These are phyloP conservation scores for Rotaria magnacalcarata DNA, from an alignment of 2,888 invertebrate genomes.

Conservation along the genomic window DNA sequence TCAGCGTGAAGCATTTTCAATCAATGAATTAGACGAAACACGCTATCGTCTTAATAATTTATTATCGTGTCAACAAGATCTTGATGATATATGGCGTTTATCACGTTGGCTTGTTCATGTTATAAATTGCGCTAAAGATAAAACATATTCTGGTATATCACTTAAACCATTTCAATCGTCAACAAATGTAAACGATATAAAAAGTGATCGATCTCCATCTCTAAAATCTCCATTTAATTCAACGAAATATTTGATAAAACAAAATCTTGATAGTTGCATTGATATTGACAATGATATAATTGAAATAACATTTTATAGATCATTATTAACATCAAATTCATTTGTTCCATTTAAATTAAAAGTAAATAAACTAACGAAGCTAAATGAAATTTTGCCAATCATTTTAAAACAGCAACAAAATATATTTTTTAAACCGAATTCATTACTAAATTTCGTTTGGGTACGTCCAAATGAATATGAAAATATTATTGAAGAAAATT, in stretches of 20 bases:
- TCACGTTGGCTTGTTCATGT: conserved; percentile 93
- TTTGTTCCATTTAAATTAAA: background rate
- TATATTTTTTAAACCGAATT: background rate
- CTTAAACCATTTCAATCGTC: background rate
- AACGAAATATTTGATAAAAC: background rate
- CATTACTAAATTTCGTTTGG: background rate
- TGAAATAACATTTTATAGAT: conserved; percentile 10
- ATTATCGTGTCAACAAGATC: conserved; percentile 75
- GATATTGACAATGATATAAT: background rate
- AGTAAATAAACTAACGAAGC: background rate
- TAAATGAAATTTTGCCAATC: background rate
- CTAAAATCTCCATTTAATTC: background rate
- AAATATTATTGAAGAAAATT: background rate
- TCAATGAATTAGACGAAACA: conserved; percentile 76
- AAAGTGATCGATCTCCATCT: background rate
- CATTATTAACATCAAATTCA: background rate
- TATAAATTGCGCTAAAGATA: conserved; percentile 84
- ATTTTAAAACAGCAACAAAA: background rate
- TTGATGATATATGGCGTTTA: conserved; percentile 85
- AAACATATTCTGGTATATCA: conserved; percentile 52
- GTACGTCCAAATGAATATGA: background rate
- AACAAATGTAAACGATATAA: background rate
- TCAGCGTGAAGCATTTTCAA: conserved; percentile 77
- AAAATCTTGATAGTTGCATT: background rate
- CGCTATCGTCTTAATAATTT: conserved; percentile 77